phyloP scores from a whole-genome alignment of 2,888 invertebrate genomes.

The Cheilosia scutellata region DNA sequence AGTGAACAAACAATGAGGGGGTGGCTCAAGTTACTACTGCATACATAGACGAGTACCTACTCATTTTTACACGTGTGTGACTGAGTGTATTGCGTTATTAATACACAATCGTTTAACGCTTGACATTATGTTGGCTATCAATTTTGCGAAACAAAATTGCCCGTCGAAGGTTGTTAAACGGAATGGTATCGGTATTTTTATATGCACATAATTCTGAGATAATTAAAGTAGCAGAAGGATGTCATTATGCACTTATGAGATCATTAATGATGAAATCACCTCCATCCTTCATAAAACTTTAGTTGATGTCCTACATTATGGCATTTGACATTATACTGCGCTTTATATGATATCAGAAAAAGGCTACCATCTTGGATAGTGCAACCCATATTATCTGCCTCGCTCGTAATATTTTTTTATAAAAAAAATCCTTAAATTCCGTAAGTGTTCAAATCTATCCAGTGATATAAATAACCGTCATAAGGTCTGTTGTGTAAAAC shows the following conservation, averaged over 20 bases:
- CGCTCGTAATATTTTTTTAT: no score
- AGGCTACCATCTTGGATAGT: no score
- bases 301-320: no score
- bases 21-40: conserved; percentile 28
- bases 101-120: conserved; percentile 58
- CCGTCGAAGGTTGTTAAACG: conserved; percentile 29
- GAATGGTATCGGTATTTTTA: conserved; percentile 1
- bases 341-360: no score
- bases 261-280: neutral
- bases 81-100: conserved; percentile 52
- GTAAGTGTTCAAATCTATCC: no score
- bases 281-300: no score
- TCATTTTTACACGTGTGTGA: neutral
- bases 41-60: conserved; percentile 25
- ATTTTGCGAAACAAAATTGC: conserved; percentile 30
- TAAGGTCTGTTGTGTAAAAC: no score
- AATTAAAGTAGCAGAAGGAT: neutral
- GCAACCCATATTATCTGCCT: no score
- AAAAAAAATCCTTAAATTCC: no score
- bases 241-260: neutral
- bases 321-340: no score
- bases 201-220: neutral
- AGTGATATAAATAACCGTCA: no score
- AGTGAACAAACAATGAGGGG: conserved; percentile 45
- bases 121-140: conserved; percentile 62